Conservation (phyloP, 2,888 invertebrate species). For the Xanthorhoe spadicearia region DNA sequence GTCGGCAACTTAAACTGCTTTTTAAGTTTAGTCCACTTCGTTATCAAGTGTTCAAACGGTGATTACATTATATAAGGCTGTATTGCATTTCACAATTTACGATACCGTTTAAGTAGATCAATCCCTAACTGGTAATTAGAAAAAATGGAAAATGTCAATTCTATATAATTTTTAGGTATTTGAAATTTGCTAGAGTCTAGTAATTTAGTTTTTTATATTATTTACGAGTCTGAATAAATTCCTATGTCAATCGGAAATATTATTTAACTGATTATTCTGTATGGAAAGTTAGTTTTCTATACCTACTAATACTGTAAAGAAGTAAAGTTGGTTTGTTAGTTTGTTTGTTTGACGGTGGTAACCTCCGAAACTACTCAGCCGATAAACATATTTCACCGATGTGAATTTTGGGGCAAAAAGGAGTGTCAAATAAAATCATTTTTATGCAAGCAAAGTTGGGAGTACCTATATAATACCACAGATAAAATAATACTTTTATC, state of each 20-base stretch:
- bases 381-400: too few relatives aligned
- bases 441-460: too few relatives aligned
- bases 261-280: not conserved
- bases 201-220: not conserved
- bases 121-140: constrained; percentile 12
- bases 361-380: too few relatives aligned
- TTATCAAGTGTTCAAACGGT: constrained; percentile 22
- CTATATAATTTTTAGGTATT: not conserved
- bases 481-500: too few relatives aligned
- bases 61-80: constrained; percentile 23
- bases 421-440: too few relatives aligned
- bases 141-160: not conserved
- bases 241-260: not conserved
- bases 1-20: constrained; percentile 14
- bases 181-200: not conserved
- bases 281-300: not conserved
- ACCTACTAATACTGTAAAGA: too few relatives aligned
- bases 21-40: constrained; percentile 17
- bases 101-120: constrained; percentile 20
- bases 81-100: constrained; percentile 21
- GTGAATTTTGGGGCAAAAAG: too few relatives aligned
- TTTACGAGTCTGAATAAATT: not conserved
- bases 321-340: too few relatives aligned
- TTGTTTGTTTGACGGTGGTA: too few relatives aligned
- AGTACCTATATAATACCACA: too few relatives aligned